A percentile compares a stretch with the other conserved stretches of the same genome.
phyloP scores from a whole-genome alignment of 2,888 invertebrate genomes.

The Nymphalis c-album region DNA sequence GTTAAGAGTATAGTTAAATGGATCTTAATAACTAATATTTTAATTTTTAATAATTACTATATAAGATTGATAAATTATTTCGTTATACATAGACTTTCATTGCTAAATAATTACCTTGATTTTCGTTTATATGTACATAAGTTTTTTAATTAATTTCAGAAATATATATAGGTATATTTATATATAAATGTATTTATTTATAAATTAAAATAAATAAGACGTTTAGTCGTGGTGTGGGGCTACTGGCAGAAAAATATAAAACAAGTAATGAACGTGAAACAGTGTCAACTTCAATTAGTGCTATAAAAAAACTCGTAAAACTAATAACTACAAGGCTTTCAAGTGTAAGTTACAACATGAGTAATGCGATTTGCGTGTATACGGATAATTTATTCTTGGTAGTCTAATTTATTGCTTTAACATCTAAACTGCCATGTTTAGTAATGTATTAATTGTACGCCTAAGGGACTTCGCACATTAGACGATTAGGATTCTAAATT shows the following conservation, averaged over 20 bases:
- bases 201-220: neutral
- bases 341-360: constrained; percentile 16
- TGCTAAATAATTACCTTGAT: too few species aligned
- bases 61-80: too few species aligned
- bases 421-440: neutral
- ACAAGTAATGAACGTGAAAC: constrained; percentile 38
- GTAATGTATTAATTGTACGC: neutral
- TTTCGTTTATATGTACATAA: too few species aligned
- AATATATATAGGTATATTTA: too few species aligned
- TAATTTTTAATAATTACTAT: too few species aligned
- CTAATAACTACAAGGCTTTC: constrained; percentile 53
- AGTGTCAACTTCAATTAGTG: constrained; percentile 66
- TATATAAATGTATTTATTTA: too few species aligned
- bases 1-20: neutral
- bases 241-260: constrained; percentile 43
- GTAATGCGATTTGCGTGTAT: constrained; percentile 18
- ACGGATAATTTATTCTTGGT: constrained; percentile 8
- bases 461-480: neutral
- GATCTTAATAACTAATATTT: neutral
- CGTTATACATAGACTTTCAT: neutral
- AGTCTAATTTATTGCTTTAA: constrained; percentile 3
- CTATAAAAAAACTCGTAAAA: constrained; percentile 61
- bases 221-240: neutral
- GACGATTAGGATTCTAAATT: too few species aligned
- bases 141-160: too few species aligned